Evolutionary conservation across 2,888 invertebrate species (phyloP), one percentile per base, ranked within the genome.

Genomic region (Heliconius erato): DNA sequence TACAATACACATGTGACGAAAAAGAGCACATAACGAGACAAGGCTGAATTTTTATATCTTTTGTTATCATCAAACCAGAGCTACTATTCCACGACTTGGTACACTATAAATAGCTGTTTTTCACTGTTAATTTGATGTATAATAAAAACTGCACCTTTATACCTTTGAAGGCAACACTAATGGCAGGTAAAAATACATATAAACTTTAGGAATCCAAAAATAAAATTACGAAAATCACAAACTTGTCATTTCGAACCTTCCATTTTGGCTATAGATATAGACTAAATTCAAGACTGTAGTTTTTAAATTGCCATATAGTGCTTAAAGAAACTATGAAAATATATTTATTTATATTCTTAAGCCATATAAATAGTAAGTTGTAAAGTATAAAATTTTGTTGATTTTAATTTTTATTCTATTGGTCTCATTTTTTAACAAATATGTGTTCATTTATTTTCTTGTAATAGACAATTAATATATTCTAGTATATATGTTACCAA

Each of bases 31-130:
- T 89, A 92, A 88, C 89, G 89, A 91, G 91, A 92, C 92, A 91
- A 93, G 91, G 89, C 89, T 90, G 89, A 91, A 92, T 93, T 95
- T 94, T 94, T 94, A 94, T 94, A 95, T 93, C 95, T 96, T 95
- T 96, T 96, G 95, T 96, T 96, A 95, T 95, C 95, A 91, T 91
- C 88, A 92, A 94, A 94, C 92, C 91, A 92, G 91, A 92, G 91
- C 90, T 92, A 92, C 91, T 93, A 93, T 93, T 92, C 90, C 87
- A 90, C 87, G 90, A 91, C 90, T 92, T 91, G 91, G 92, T 93
- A 92, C 91, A 92, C 91, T 88, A 86, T 86, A 85, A 84, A 84
- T 86, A 84, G 85, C 40, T 85, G 85, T 86, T 71, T 67, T 79
- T 82, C 79, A 71, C 72, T 79, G 49, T 85, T 85, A 87, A 88